phyloP scores from a whole-genome alignment of 2,888 invertebrate genomes.

The Mythimna impura region DNA sequence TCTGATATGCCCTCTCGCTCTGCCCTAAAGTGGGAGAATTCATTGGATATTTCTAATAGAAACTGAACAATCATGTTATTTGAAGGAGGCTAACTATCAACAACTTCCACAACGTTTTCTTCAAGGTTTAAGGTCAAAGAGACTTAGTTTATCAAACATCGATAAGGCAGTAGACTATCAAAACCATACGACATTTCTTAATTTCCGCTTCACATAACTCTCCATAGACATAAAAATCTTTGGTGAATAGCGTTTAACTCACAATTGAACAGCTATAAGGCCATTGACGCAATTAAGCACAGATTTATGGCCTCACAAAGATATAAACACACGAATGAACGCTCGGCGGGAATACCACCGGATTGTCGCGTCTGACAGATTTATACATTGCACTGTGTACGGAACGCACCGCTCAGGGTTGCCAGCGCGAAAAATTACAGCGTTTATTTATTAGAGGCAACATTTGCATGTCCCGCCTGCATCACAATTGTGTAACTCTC shows the following conservation, averaged over 20 bases:
- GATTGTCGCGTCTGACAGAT: conserved; percentile 62
- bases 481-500: too few species aligned
- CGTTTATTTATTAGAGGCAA: conserved; percentile 25
- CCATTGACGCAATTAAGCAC: conserved; percentile 68
- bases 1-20: too few species aligned
- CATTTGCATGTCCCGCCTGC: background rate
- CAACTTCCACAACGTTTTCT: too few species aligned
- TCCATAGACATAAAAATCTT: conserved; percentile 29
- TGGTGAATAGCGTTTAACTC: conserved; percentile 42
- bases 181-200: background rate
- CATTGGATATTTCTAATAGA: too few species aligned
- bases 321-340: conserved; percentile 69
- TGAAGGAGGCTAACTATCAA: too few species aligned
- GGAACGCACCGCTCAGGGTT: conserved; percentile 56
- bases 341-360: conserved; percentile 56
- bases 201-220: background rate
- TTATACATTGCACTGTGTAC: conserved; percentile 61
- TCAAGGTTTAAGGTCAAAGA: too few species aligned
- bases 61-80: too few species aligned
- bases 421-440: conserved; percentile 34
- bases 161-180: too few species aligned
- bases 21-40: too few species aligned
- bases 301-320: conserved; percentile 64
- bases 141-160: too few species aligned
- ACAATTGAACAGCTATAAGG: conserved; percentile 57